These are phyloP conservation scores for Saccostrea cuccullata DNA, from an alignment of 1,140 invertebrate species.

Conservation along the genomic window DNA sequence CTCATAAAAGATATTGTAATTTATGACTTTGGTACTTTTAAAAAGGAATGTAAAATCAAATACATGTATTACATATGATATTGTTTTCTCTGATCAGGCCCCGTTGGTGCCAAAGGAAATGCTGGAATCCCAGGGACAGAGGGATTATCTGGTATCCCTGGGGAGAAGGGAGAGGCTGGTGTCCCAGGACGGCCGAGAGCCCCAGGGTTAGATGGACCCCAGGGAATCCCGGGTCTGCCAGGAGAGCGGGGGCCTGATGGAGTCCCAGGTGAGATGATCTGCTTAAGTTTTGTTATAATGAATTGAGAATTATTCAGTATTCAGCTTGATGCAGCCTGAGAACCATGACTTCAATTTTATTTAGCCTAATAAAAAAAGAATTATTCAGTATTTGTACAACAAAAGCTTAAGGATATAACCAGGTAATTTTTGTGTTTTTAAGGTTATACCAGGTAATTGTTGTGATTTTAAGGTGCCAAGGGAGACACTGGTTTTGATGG, in stretches of 20 bases:
- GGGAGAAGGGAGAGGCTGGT: slow-evolving; percentile 60
- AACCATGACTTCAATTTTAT: no score
- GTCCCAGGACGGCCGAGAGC: slow-evolving; percentile 62
- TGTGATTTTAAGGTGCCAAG: slow-evolving; percentile 59
- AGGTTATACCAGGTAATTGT: no score
- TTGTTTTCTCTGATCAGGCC: neutral
- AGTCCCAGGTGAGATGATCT: slow-evolving; percentile 56
- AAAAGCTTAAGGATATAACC: no score
- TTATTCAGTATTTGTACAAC: no score
- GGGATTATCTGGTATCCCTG: slow-evolving; percentile 51
- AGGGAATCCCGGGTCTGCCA: slow-evolving; percentile 59
- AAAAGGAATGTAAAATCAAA: neutral
- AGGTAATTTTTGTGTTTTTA: neutral
- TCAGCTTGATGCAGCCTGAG: no score
- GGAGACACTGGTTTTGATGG: slow-evolving; percentile 69
- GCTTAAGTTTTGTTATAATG: no score
- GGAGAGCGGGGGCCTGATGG: slow-evolving; percentile 63
- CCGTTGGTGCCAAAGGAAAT: slow-evolving; percentile 40
- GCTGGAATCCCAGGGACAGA: slow-evolving; percentile 54
- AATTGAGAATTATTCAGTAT: no score
- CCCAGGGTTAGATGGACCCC: slow-evolving; percentile 64
- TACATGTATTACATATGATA: neutral
- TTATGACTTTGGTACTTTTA: neutral
- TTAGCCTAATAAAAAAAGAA: no score
- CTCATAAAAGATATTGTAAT: neutral